Evolutionary conservation across 2,888 invertebrate species (phyloP).

Genomic region (Brachyptera putata): DNA sequence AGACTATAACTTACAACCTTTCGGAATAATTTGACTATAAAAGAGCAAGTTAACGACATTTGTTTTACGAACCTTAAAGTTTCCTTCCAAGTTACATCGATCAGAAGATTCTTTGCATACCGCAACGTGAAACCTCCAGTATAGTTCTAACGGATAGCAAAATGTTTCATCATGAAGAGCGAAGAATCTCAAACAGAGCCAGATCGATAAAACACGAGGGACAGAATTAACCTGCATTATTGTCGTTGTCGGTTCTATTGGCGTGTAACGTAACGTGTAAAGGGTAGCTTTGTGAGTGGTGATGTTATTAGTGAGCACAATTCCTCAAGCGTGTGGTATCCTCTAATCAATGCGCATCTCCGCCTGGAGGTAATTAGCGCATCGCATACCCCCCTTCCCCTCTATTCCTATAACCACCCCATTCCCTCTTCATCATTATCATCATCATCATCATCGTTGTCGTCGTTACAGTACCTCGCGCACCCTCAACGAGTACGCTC

Average conservation of each 20-base stretch:
- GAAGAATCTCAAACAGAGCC: too few relatives aligned
- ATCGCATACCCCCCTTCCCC: background rate
- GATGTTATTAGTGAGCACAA: too few relatives aligned
- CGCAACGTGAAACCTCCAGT: too few relatives aligned
- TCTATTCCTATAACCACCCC: background rate
- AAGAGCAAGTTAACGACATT: too few relatives aligned
- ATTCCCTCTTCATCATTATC: background rate
- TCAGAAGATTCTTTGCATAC: too few relatives aligned
- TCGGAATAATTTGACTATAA: slow-evolving; percentile 11
- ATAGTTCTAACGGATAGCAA: too few relatives aligned
- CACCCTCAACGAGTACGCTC: slow-evolving; percentile 15
- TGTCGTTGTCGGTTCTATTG: too few relatives aligned
- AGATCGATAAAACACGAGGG: background rate
- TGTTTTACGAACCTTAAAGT: too few relatives aligned
- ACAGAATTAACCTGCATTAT: background rate
- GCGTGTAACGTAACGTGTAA: background rate
- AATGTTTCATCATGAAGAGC: too few relatives aligned
- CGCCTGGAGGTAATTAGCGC: slow-evolving; percentile 7
- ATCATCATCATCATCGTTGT: background rate
- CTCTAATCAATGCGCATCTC: slow-evolving; percentile 11
- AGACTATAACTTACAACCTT: slow-evolving; percentile 1
- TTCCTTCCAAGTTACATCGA: too few relatives aligned
- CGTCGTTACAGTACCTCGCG: background rate
- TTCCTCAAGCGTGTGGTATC: background rate
- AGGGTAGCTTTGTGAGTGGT: background rate